Evolutionary conservation across 2,113 vertebrate species (phyloP).

Genomic region (Casuarius casuarius): DNA sequence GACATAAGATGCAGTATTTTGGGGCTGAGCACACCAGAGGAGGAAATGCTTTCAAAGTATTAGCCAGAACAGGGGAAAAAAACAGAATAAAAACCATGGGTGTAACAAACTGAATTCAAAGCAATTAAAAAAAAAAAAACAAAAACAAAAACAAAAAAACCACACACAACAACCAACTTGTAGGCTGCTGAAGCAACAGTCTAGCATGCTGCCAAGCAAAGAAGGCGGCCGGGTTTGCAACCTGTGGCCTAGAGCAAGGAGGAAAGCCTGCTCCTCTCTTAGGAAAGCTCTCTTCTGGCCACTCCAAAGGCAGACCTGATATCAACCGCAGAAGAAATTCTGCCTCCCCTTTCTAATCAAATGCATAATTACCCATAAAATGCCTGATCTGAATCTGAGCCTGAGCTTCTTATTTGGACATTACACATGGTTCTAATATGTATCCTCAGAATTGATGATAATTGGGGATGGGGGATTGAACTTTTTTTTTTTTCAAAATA

Average conservation of each 20-base stretch:
- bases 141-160: neutral
- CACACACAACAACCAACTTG: too few relatives aligned
- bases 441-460: neutral
- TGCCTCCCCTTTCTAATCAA: neutral
- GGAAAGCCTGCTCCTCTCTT: rapidly evolving
- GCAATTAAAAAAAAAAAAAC: neutral
- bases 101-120: neutral
- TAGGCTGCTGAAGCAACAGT: neutral
- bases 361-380: neutral
- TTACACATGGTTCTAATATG: neutral
- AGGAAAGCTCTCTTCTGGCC: neutral
- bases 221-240: neutral
- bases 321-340: neutral
- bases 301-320: neutral
- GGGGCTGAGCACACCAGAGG: neutral
- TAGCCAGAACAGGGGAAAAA: neutral
- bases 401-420: neutral
- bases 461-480: rapidly evolving
- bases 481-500: constrained; percentile 11
- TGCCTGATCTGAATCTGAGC: neutral
- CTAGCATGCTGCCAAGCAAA: neutral
- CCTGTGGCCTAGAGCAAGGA: neutral
- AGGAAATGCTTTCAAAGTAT: neutral
- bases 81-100: neutral
- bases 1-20: neutral